Percentiles rank a stretch among this genome's conserved stretches.
Evolutionary conservation across 2,797 vertebrate genomes (phyloP).

Genomic region (Amphiprion clarkii): DNA sequence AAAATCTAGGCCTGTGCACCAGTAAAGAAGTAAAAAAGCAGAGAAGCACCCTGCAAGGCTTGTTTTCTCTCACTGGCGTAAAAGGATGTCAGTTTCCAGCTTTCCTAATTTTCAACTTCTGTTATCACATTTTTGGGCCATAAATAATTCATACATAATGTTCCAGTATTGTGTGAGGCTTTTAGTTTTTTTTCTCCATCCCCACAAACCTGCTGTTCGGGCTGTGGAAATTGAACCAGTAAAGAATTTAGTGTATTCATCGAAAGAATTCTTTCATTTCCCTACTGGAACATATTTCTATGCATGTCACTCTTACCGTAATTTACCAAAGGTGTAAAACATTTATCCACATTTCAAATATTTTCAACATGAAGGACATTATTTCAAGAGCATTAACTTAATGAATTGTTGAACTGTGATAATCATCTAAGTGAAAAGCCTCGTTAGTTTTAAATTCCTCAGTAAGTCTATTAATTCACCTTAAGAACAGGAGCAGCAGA

Average conservation of each 20-base stretch:
- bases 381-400: background rate
- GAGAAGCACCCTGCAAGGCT: slow-evolving; percentile 53
- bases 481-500: background rate
- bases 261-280: slow-evolving; percentile 10
- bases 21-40: slow-evolving; percentile 20
- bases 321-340: slow-evolving; percentile 27
- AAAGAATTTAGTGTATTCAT: slow-evolving; percentile 20
- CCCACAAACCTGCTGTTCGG: slow-evolving; percentile 34
- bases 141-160: slow-evolving; percentile 71
- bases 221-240: slow-evolving; percentile 23
- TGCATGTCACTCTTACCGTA: slow-evolving; percentile 1
- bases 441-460: slow-evolving; percentile 19
- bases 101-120: slow-evolving; percentile 70
- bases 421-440: slow-evolving; percentile 21
- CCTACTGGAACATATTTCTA: background rate
- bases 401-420: slow-evolving; percentile 11
- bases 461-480: background rate
- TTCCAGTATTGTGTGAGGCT: slow-evolving; percentile 43
- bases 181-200: slow-evolving; percentile 36
- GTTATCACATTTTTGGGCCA: slow-evolving; percentile 65
- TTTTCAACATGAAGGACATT: slow-evolving; percentile 12
- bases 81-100: slow-evolving; percentile 66
- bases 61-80: slow-evolving; percentile 54
- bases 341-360: slow-evolving; percentile 21
- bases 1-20: slow-evolving; percentile 63